Evolutionary conservation across 2,888 invertebrate species (phyloP).

Genomic region (Pimpla rufipes): DNA sequence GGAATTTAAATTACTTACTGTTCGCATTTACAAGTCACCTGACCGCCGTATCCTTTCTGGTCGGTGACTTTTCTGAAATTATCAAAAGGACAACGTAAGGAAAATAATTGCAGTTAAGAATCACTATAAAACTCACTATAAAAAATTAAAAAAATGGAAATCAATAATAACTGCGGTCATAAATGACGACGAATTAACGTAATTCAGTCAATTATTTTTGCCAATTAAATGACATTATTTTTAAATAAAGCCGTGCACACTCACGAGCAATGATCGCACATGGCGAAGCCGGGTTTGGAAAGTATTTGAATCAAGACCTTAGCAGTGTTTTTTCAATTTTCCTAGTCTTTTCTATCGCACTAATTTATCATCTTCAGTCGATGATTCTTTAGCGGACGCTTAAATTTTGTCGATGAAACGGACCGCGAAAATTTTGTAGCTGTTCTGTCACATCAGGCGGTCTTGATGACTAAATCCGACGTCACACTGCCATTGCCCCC

Average conservation of each 20-base stretch:
- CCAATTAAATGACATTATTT: background rate
- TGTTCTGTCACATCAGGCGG: background rate
- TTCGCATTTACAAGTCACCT: slow-evolving; percentile 80
- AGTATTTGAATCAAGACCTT: background rate
- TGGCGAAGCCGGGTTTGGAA: slow-evolving; percentile 52
- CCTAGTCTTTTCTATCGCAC: background rate
- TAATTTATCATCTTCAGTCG: background rate
- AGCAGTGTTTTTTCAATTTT: background rate
- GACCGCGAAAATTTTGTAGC: slow-evolving; percentile 1
- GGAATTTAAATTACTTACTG: slow-evolving; percentile 72
- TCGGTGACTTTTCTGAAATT: slow-evolving; percentile 76
- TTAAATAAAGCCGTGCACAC: slow-evolving; percentile 51
- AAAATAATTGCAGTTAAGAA: background rate
- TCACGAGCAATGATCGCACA: slow-evolving; percentile 81
- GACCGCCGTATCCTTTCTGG: slow-evolving; percentile 79
- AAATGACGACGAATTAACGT: no score
- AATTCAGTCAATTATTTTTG: no score
- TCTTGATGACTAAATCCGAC: slow-evolving; percentile 55
- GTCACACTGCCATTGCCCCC: slow-evolving; percentile 47
- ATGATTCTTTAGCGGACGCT: background rate
- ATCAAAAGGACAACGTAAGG: background rate
- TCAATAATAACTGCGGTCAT: no score
- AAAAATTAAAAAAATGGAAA: no score
- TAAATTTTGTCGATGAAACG: slow-evolving; percentile 20
- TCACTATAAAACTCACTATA: no score